Percentiles rank a stretch among this genome's conserved stretches.
phyloP scores from a whole-genome alignment of 2,113 vertebrate species.

The Petaurus breviceps region DNA sequence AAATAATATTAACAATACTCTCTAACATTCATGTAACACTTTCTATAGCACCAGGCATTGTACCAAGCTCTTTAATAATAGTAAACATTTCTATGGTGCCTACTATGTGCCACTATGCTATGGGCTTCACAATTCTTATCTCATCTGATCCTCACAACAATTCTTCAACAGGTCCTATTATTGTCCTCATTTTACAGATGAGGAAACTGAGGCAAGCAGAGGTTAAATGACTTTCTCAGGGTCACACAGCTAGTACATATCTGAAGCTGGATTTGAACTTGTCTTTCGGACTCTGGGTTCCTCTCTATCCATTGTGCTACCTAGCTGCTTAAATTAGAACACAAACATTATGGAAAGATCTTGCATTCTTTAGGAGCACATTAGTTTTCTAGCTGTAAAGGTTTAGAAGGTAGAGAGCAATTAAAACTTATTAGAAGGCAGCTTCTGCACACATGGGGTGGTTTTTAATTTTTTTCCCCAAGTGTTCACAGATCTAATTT shows the following conservation, averaged over 20 bases:
- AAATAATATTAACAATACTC: neutral
- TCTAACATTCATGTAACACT: too few species aligned
- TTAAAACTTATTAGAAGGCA: constrained; percentile 21
- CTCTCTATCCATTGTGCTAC: neutral
- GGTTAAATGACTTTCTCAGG: neutral
- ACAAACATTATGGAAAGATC: neutral
- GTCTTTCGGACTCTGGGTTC: neutral
- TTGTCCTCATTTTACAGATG: neutral
- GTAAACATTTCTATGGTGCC: too few species aligned
- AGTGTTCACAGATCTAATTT: constrained; percentile 72
- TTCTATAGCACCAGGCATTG: too few species aligned
- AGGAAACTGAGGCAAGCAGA: neutral
- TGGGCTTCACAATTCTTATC: too few species aligned
- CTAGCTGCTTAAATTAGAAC: neutral
- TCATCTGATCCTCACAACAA: too few species aligned
- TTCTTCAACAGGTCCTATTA: neutral
- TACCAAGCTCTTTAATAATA: too few species aligned
- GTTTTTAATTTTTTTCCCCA: neutral
- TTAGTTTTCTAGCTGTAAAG: constrained; percentile 10
- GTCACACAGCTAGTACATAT: neutral
- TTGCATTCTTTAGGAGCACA: neutral
- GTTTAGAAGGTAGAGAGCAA: neutral
- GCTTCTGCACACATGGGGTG: neutral
- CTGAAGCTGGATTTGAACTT: neutral
- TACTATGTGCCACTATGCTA: too few species aligned